A percentile compares a stretch with the other conserved stretches of the same genome.
Conservation (phyloP, 2,797 vertebrate genomes). For the Scyliorhinus canicula region DNA sequence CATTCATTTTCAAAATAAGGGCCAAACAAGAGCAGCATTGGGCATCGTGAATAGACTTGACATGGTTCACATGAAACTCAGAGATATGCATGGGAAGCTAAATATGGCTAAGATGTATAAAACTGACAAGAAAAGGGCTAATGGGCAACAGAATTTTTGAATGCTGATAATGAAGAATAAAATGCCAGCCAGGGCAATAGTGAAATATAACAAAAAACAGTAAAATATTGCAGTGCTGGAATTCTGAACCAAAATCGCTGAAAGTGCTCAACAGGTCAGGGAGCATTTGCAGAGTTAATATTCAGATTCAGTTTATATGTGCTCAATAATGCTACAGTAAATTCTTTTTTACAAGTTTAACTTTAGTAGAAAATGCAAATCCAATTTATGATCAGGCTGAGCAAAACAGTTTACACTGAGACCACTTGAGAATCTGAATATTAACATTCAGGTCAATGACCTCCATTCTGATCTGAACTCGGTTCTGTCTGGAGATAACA, state of each 20-base stretch:
- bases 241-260: neutral
- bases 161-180: neutral
- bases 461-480: neutral
- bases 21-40: no score
- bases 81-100: neutral
- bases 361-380: neutral
- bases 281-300: no score
- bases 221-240: neutral
- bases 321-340: neutral
- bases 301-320: no score
- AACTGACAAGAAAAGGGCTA: neutral
- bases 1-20: no score
- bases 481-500: neutral
- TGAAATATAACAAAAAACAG: neutral
- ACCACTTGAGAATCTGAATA: no score
- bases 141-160: neutral
- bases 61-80: neutral
- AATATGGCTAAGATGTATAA: neutral
- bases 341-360: neutral
- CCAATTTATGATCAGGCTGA: neutral
- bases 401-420: neutral
- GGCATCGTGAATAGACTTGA: no score
- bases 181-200: neutral
- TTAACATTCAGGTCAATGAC: neutral
- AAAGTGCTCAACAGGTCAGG: neutral